Percentiles rank a stretch among this genome's conserved stretches.
Evolutionary conservation across 2,888 invertebrate species (phyloP).

Genomic region (Dermolepida albohirtum): DNA sequence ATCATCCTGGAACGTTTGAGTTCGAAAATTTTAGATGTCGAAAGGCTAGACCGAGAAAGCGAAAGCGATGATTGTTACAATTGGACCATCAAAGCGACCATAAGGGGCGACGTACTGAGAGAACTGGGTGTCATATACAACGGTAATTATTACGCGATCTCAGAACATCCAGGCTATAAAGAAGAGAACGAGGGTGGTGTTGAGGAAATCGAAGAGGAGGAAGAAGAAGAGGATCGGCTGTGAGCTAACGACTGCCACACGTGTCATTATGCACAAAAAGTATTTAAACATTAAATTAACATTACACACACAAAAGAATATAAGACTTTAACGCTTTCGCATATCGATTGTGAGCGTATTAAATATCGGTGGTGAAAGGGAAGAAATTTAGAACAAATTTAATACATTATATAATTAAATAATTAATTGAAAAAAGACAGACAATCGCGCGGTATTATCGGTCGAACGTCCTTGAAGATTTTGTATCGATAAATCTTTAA

Average conservation of each 20-base stretch:
- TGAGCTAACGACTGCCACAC: slow-evolving; percentile 55
- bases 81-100: slow-evolving; percentile 97
- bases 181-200: slow-evolving; percentile 89
- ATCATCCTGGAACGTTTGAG: slow-evolving; percentile 92
- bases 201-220: slow-evolving; percentile 87
- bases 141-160: slow-evolving; percentile 94
- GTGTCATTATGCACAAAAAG: slow-evolving; percentile 55
- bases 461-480: slow-evolving; percentile 23
- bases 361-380: slow-evolving; percentile 27
- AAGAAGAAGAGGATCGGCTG: slow-evolving; percentile 77
- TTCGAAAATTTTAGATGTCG: slow-evolving; percentile 94
- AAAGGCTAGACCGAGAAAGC: slow-evolving; percentile 89
- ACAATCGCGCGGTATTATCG: slow-evolving; percentile 31
- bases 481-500: slow-evolving; percentile 24
- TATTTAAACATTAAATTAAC: slow-evolving; percentile 47
- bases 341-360: slow-evolving; percentile 59
- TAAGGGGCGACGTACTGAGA: slow-evolving; percentile 89
- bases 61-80: slow-evolving; percentile 95
- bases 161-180: slow-evolving; percentile 94
- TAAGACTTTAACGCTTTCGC: slow-evolving; percentile 54
- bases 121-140: slow-evolving; percentile 95
- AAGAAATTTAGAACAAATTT: slow-evolving; percentile 33
- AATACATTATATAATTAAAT: slow-evolving; percentile 36
- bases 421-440: slow-evolving; percentile 12
- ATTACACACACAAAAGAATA: slow-evolving; percentile 16